Conservation (phyloP, 2,797 vertebrate species). For the Rhabdomys pumilio region DNA sequence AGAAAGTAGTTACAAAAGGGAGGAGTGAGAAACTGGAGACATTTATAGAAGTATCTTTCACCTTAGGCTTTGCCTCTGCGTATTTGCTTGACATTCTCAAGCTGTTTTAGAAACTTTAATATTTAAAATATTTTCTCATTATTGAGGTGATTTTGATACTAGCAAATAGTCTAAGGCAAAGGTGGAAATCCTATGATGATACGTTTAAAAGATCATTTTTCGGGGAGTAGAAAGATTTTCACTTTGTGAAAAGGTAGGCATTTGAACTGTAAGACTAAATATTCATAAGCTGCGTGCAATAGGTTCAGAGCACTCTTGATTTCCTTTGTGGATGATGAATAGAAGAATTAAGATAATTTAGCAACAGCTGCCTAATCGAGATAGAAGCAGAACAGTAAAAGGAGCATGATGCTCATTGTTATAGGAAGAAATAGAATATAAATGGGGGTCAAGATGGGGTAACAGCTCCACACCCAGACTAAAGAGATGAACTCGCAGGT, state of each 20-base stretch:
- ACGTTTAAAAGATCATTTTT: slow-evolving; percentile 51
- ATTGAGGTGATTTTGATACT: background rate
- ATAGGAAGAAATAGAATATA: slow-evolving; percentile 56
- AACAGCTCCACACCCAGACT: background rate
- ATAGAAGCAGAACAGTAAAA: slow-evolving; percentile 57
- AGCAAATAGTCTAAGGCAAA: background rate
- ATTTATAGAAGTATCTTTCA: background rate
- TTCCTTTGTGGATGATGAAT: slow-evolving; percentile 69
- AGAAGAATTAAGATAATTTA: slow-evolving; percentile 69
- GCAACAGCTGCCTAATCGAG: slow-evolving; percentile 68
- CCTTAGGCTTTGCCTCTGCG: background rate
- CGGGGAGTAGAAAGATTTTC: background rate
- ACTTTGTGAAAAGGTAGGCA: slow-evolving; percentile 54
- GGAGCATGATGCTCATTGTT: slow-evolving; percentile 46
- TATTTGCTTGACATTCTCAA: background rate
- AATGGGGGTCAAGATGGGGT: slow-evolving; percentile 15
- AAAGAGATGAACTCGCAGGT: background rate
- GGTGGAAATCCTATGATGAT: background rate
- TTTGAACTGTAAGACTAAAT: background rate
- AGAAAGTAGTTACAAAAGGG: background rate
- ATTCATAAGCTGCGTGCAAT: slow-evolving; percentile 39
- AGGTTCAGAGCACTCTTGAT: slow-evolving; percentile 67
- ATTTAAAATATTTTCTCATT: slow-evolving; percentile 5
- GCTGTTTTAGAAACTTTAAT: background rate
- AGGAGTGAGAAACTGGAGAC: background rate